Conservation (phyloP, 1,140 invertebrate genomes). For the Triops longicaudatus region DNA sequence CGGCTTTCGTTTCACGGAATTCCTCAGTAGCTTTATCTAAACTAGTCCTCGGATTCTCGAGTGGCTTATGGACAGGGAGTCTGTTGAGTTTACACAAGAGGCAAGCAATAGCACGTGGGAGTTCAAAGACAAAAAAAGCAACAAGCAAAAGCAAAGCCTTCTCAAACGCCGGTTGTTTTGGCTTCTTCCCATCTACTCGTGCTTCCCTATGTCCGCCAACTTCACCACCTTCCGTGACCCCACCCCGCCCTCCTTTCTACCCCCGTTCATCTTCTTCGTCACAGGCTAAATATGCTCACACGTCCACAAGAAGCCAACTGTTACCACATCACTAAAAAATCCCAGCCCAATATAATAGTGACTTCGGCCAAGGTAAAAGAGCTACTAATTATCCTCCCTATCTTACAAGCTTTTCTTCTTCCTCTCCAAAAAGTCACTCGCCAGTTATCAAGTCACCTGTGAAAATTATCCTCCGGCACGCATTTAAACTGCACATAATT, state of each 20-base stretch:
- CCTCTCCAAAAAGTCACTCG: background rate
- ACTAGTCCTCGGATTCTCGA: background rate
- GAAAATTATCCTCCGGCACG: too few species aligned
- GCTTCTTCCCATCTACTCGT: background rate
- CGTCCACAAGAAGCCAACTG: conserved; percentile 1
- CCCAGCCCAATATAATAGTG: background rate
- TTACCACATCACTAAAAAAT: background rate
- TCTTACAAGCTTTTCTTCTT: background rate
- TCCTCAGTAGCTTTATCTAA: background rate
- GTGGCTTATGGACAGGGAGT: background rate
- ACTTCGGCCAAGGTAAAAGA: background rate
- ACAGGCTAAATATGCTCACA: conserved; percentile 15
- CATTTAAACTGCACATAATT: too few species aligned
- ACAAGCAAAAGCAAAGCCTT: background rate
- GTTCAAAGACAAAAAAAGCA: background rate
- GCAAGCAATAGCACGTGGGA: conserved; percentile 7
- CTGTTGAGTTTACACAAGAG: background rate
- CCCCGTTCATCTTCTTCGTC: conserved; percentile 10
- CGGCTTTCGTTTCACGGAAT: background rate
- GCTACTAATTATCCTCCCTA: background rate
- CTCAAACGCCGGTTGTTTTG: background rate
- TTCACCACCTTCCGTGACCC: background rate
- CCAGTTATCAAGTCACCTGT: too few species aligned
- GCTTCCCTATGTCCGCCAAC: background rate
- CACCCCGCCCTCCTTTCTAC: background rate